Conservation (phyloP, 1,140 invertebrate species). For the Pectinophora gossypiella region DNA sequence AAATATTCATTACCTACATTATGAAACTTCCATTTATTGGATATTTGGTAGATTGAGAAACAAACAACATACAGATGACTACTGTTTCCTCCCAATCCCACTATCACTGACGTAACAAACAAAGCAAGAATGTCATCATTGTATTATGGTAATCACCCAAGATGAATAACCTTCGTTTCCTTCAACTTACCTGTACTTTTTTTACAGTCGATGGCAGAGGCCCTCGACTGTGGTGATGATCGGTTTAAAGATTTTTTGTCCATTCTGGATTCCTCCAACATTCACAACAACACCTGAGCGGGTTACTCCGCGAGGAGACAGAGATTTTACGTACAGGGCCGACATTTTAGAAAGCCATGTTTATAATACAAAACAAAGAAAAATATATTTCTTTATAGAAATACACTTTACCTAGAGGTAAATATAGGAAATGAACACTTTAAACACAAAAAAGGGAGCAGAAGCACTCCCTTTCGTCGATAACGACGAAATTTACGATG, state of each 20-base stretch:
- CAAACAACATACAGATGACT: no score
- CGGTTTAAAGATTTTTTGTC: constrained; percentile 83
- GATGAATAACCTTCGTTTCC: neutral
- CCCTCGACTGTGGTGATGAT: constrained; percentile 78
- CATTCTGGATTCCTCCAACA: constrained; percentile 79
- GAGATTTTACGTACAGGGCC: constrained; percentile 78
- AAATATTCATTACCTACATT: no score
- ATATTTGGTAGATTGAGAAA: no score
- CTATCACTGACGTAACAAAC: no score
- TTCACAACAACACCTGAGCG: constrained; percentile 58
- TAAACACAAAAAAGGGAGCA: constrained; percentile 71
- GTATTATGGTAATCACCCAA: no score
- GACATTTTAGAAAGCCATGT: constrained; percentile 90
- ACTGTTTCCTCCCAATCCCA: no score
- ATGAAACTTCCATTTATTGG: no score
- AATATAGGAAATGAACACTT: constrained; percentile 57
- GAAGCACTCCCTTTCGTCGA: constrained; percentile 78
- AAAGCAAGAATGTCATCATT: neutral
- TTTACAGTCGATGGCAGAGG: constrained; percentile 79
- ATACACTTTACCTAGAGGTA: constrained; percentile 51
- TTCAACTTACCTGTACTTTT: constrained; percentile 80
- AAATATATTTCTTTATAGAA: constrained; percentile 57
- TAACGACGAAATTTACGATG: constrained; percentile 77
- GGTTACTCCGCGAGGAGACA: constrained; percentile 82
- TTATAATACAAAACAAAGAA: constrained; percentile 77